phyloP scores from a whole-genome alignment of 1,140 invertebrate species.

The Bombus terrestris region DNA sequence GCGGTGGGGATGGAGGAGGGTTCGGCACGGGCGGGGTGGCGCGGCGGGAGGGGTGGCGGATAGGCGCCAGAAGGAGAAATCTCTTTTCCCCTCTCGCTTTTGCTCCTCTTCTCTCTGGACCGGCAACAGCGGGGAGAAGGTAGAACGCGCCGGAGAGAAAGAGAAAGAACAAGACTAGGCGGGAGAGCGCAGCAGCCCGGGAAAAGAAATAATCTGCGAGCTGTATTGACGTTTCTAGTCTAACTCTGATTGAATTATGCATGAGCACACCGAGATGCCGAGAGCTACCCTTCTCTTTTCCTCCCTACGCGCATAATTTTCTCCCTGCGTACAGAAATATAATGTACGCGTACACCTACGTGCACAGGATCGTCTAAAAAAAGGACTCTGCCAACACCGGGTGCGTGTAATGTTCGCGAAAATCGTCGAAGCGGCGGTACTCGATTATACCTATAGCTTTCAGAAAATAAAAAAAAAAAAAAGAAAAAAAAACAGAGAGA shows the following conservation, averaged over 20 bases:
- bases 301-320: constrained; percentile 46
- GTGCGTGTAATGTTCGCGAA: constrained; percentile 10
- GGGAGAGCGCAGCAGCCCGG: constrained; percentile 80
- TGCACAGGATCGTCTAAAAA: background rate
- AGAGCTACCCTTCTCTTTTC: constrained; percentile 42
- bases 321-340: constrained; percentile 50
- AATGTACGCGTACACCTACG: constrained; percentile 2
- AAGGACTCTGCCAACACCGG: background rate
- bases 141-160: constrained; percentile 66
- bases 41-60: constrained; percentile 43
- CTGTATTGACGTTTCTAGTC: constrained; percentile 84
- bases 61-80: constrained; percentile 72
- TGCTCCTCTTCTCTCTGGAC: constrained; percentile 50
- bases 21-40: constrained; percentile 55
- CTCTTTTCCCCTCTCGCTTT: constrained; percentile 64
- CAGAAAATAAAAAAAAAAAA: background rate
- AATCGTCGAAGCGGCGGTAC: background rate
- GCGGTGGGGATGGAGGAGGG: constrained; percentile 72
- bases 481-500: background rate
- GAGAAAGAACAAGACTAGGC: constrained; percentile 72
- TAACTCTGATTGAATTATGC: constrained; percentile 84
- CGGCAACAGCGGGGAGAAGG: constrained; percentile 21
- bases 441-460: background rate
- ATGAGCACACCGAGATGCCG: constrained; percentile 81
- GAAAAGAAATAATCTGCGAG: constrained; percentile 84